These are phyloP conservation scores for Corvus hawaiiensis DNA, from an alignment of 2,113 vertebrate genomes.

Conservation along the genomic window DNA sequence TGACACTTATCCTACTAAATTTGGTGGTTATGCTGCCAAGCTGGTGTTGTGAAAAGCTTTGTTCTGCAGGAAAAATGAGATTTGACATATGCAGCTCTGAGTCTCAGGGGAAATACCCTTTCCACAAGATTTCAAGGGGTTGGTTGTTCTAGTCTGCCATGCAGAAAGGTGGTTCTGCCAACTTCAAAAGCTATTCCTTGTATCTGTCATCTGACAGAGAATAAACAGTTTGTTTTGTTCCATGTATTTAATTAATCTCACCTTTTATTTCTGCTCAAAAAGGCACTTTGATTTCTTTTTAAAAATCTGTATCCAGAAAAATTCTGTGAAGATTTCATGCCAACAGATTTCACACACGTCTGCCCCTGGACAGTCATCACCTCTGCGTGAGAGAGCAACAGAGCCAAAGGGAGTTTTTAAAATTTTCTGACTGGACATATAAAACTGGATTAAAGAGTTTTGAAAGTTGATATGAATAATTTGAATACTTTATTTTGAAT, in stretches of 20 bases:
- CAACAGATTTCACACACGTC: background rate
- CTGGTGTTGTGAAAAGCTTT: background rate
- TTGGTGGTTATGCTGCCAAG: background rate
- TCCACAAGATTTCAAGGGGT: background rate
- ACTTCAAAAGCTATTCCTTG: background rate
- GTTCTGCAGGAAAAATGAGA: background rate
- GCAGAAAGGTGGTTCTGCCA: background rate
- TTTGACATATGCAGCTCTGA: background rate
- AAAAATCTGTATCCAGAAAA: background rate
- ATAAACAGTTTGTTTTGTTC: background rate
- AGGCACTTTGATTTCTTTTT: background rate
- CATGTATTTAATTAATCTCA: background rate
- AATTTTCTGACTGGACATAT: background rate
- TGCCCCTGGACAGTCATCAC: background rate
- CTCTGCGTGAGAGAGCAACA: background rate
- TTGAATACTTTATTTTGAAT: background rate
- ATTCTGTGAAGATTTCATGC: background rate
- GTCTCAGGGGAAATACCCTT: background rate
- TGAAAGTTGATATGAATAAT: background rate
- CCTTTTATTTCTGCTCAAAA: background rate
- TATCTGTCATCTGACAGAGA: background rate
- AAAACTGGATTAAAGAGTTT: background rate
- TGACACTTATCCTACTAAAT: background rate
- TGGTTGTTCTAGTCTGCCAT: background rate
- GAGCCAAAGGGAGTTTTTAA: background rate